These are phyloP conservation scores for Anguilla japonica DNA, from an alignment of 2,113 vertebrate species.

Conservation along the genomic window DNA sequence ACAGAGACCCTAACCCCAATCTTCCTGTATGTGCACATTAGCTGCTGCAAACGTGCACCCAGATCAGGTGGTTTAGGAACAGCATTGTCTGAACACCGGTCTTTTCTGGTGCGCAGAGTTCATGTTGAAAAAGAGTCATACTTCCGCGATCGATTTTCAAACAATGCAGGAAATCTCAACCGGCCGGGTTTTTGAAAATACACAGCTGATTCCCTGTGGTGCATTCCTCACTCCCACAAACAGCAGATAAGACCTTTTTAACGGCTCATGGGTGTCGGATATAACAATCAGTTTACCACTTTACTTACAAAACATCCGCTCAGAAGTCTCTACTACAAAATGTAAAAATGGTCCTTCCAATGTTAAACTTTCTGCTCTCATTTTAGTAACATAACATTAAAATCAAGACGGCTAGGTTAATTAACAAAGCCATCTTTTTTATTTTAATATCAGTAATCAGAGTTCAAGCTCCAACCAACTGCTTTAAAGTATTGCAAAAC, in stretches of 20 bases:
- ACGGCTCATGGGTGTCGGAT: not conserved
- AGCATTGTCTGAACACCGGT: not conserved
- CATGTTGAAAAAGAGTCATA: slow-evolving; percentile 39
- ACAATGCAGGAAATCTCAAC: slow-evolving; percentile 67
- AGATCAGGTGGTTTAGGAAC: not conserved
- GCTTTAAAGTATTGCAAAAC: no score
- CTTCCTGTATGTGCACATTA: not conserved
- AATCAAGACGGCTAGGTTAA: no score
- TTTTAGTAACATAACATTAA: not conserved
- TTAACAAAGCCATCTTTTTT: not conserved
- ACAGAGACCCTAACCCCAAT: not conserved
- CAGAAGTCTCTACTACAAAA: not conserved
- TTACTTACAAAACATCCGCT: not conserved
- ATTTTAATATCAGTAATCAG: no score
- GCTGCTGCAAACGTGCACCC: not conserved
- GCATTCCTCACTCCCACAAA: slow-evolving; percentile 22
- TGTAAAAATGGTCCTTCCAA: not conserved
- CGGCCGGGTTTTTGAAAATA: slow-evolving; percentile 55
- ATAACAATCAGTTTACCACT: not conserved
- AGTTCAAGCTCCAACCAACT: no score
- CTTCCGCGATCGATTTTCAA: slow-evolving; percentile 61
- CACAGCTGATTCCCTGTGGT: slow-evolving; percentile 52
- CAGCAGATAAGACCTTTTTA: not conserved
- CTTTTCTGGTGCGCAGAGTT: slow-evolving; percentile 36
- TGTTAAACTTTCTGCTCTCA: not conserved